Base-by-base conservation (phyloP, 2,888 invertebrate species). In the Zygaena filipendulae region DNA sequence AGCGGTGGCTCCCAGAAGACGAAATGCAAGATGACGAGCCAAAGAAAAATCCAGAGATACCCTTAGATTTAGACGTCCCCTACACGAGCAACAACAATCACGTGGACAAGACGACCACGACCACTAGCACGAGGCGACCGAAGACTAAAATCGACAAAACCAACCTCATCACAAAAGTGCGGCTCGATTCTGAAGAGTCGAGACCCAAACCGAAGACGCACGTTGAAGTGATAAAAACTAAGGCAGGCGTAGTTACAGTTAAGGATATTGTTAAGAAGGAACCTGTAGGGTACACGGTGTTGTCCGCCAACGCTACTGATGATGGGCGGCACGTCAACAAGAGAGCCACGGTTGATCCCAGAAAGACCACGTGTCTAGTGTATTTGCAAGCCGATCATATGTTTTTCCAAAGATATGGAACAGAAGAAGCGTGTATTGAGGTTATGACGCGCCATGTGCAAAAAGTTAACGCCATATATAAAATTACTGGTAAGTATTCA, bases 381-480 rank as follows among this genome's bases (percentile, higher is more conserved):
- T 97, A 95, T 64, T 82, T 99, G 50, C 96, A 97, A 70, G 97
- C 98, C 3, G 94, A 95, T 74, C 97, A 97, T 69, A 90, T 95
- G 70, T 94, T 99, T 70, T 98, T 91, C 74, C 90, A 95, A 57
- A 89, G 95, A 70, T 94, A 97, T 72, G 94, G 93, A 30, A 90
- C 92, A 3, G 94, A 95, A 52, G 95, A 96, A 60, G 92, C 95
- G 2, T 95, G 95, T 59, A 95, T 96, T 43, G 95, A 96, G 68
- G 93, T 95, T 34, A 94, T 97, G 86, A 95, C 95, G 4, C 82
- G 95, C 28, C 95, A 96, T 62, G 95, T 96, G 16, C 95, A 96
- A 63, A 85, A 94, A 57, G 95, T 95, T 42, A 96, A 96, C 68
- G 85, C 90, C 12, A 92, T 92, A 51, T 92, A 92, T 60, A 88